These are phyloP conservation scores for Orius insidiosus DNA, from an alignment of 1,140 invertebrate genomes.

Conservation along the genomic window DNA sequence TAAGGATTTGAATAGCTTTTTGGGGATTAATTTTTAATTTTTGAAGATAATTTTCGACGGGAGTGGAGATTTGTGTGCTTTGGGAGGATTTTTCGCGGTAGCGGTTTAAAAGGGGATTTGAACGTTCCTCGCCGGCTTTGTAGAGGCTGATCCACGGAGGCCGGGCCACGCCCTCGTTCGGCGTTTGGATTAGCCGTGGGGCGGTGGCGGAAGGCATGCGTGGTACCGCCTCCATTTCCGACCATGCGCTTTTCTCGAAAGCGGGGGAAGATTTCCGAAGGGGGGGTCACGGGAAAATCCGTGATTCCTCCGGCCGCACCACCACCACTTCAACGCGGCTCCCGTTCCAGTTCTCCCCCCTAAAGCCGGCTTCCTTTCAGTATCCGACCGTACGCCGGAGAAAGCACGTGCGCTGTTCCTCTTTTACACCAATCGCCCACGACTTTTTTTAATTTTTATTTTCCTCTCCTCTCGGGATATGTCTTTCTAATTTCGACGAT, in stretches of 20 bases:
- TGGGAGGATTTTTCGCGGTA: too few species aligned
- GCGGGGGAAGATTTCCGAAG: background rate
- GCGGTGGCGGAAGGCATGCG: background rate
- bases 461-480: background rate
- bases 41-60: too few species aligned
- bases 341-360: background rate
- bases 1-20: too few species aligned
- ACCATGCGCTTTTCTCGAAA: background rate
- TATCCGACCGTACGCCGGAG: background rate
- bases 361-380: background rate
- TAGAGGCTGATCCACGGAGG: background rate
- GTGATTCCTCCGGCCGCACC: background rate
- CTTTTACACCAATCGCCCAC: background rate
- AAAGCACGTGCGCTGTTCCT: background rate
- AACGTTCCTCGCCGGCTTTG: background rate
- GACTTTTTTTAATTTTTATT: background rate
- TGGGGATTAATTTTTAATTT: too few species aligned
- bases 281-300: background rate
- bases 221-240: background rate
- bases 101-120: background rate
- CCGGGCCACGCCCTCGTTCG: constrained; percentile 5
- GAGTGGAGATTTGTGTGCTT: too few species aligned
- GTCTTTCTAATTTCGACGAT: constrained; percentile 33
- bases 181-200: too few species aligned
- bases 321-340: background rate